These are phyloP conservation scores for Wiebesia pumilae DNA, from an alignment of 1,140 invertebrate genomes.

Conservation along the genomic window DNA sequence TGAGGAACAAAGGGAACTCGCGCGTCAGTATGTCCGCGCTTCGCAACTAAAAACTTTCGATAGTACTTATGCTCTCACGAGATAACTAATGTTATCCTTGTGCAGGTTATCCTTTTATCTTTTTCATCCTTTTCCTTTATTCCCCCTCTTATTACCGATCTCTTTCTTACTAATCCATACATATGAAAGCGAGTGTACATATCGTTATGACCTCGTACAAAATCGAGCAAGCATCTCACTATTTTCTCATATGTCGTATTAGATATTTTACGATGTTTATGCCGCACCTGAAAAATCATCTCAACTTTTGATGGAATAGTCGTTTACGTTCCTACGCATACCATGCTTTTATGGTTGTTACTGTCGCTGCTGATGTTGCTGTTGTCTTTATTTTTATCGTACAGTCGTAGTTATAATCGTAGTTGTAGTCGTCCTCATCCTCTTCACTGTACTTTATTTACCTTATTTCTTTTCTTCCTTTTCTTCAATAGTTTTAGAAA, in stretches of 20 bases:
- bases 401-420: too few species aligned
- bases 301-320: not conserved
- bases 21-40: too few species aligned
- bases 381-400: too few species aligned
- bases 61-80: conserved; percentile 54
- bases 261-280: conserved; percentile 17
- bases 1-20: conserved; percentile 11
- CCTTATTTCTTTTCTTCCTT: conserved; percentile 18
- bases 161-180: not conserved
- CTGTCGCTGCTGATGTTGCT: not conserved
- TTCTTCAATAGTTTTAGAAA: conserved; percentile 8
- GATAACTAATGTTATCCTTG: conserved; percentile 57
- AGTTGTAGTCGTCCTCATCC: too few species aligned
- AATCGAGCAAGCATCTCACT: conserved; percentile 2
- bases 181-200: not conserved
- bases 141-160: conserved; percentile 4
- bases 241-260: not conserved
- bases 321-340: conserved; percentile 10
- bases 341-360: conserved; percentile 1
- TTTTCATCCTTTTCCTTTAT: not conserved
- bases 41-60: conserved; percentile 53
- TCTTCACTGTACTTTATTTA: not conserved
- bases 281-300: conserved; percentile 15
- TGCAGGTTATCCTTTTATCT: conserved; percentile 13
- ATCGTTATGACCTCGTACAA: not conserved